Conservation (phyloP, 1,140 invertebrate genomes). For the Aphis gossypii region DNA sequence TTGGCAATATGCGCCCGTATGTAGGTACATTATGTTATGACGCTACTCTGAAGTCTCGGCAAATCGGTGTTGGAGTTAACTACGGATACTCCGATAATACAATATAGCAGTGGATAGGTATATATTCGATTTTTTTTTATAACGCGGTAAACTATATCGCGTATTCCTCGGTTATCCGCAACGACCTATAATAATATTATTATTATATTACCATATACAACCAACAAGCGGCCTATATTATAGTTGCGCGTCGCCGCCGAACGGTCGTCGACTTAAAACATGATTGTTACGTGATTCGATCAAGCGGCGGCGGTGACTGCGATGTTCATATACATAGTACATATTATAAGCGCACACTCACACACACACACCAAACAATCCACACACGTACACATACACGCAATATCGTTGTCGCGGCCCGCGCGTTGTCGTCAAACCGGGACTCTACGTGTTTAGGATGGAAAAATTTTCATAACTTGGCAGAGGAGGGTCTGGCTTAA, state of each 20-base stretch:
- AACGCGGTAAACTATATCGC: neutral
- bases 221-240: neutral
- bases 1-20: neutral
- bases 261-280: slow-evolving; percentile 42
- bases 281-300: slow-evolving; percentile 58
- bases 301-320: neutral
- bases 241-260: neutral
- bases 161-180: neutral
- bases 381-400: neutral
- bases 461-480: slow-evolving; percentile 55
- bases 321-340: no score
- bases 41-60: neutral
- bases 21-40: neutral
- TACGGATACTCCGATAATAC: neutral
- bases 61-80: neutral
- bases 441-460: slow-evolving; percentile 53
- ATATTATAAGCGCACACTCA: neutral
- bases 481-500: slow-evolving; percentile 50
- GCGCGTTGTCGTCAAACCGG: slow-evolving; percentile 29
- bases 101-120: neutral
- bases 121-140: neutral
- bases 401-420: slow-evolving; percentile 10
- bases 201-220: neutral
- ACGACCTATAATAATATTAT: neutral
- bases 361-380: neutral